A percentile compares a stretch with the other conserved stretches of the same genome.
These are phyloP conservation scores for Sciurus niger DNA, from an alignment of 2,113 vertebrate species.

Conservation along the genomic window DNA sequence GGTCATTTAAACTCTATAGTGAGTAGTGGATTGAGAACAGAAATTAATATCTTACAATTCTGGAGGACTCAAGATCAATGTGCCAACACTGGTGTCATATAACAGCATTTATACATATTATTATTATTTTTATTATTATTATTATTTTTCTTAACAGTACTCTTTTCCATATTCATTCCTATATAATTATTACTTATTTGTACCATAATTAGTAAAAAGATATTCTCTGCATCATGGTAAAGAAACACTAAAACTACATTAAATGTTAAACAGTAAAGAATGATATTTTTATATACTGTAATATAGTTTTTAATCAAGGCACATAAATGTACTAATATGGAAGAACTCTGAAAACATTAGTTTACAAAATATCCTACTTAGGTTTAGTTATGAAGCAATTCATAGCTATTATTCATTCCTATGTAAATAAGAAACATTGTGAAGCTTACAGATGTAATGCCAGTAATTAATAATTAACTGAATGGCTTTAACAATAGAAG, in stretches of 20 bases:
- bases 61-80: too few relatives aligned
- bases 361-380: slow-evolving; percentile 1
- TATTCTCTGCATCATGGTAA: background rate
- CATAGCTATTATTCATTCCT: background rate
- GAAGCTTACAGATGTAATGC: background rate
- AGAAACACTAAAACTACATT: slow-evolving; percentile 1
- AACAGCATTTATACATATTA: too few relatives aligned
- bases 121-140: too few relatives aligned
- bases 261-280: background rate
- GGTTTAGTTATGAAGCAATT: background rate
- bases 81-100: too few relatives aligned
- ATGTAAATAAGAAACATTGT: background rate
- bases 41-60: too few relatives aligned
- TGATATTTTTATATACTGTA: slow-evolving; percentile 22
- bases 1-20: too few relatives aligned
- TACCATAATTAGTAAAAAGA: background rate
- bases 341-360: slow-evolving; percentile 30
- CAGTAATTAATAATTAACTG: background rate
- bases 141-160: background rate
- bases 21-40: too few relatives aligned
- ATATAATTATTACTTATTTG: background rate
- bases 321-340: background rate
- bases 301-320: slow-evolving; percentile 29
- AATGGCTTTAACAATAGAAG: background rate
- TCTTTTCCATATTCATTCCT: background rate